Evolutionary conservation across 2,797 vertebrate species (phyloP).

Genomic region (Pelodytes ibericus): DNA sequence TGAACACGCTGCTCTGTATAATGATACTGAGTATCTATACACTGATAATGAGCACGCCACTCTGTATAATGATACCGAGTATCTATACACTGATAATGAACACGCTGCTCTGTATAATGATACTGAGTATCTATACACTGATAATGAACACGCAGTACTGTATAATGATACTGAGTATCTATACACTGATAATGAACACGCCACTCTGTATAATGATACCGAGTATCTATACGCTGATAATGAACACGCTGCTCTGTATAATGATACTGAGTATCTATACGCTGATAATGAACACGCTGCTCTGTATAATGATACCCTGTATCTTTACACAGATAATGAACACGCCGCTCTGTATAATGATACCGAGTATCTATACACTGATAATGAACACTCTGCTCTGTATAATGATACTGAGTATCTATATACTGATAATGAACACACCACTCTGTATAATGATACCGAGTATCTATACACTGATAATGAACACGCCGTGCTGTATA

Average conservation of each 20-base stretch:
- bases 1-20: neutral
- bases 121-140: neutral
- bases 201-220: neutral
- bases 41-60: neutral
- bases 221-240: neutral
- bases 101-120: neutral
- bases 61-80: neutral
- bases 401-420: too few relatives aligned
- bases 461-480: too few relatives aligned
- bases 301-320: neutral
- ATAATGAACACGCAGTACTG: neutral
- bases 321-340: neutral
- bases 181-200: neutral
- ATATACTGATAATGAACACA: too few relatives aligned
- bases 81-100: neutral
- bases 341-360: too few relatives aligned
- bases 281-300: neutral
- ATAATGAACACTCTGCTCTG: too few relatives aligned
- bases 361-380: too few relatives aligned
- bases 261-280: neutral
- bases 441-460: too few relatives aligned
- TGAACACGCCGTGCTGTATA: too few relatives aligned
- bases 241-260: neutral
- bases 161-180: conserved; percentile 1
- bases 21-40: neutral